phyloP scores from a whole-genome alignment of 2,797 vertebrate species.

The Gymnoscopelus microlampas region DNA sequence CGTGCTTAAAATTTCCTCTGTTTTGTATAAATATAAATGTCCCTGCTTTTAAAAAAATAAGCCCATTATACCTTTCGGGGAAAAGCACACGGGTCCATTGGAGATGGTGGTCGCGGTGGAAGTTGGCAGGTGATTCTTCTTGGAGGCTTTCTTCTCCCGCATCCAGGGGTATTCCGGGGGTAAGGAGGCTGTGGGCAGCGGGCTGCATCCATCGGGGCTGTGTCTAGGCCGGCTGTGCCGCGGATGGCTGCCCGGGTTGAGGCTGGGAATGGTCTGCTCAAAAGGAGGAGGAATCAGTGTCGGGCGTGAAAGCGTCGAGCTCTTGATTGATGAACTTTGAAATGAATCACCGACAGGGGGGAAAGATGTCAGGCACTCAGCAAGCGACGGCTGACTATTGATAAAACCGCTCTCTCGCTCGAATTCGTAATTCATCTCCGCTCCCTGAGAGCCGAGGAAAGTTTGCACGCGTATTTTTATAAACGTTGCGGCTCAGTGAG shows the following conservation, averaged over 20 bases:
- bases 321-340: conserved; percentile 99
- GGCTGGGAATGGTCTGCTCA: conserved; percentile 99
- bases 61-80: conserved; percentile 90
- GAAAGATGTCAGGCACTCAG: conserved; percentile 99
- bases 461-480: conserved; percentile 93
- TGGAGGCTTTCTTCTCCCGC: conserved; percentile 99
- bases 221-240: conserved; percentile 96
- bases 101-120: conserved; percentile 84
- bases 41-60: conserved; percentile 24
- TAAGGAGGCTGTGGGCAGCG: conserved; percentile 91
- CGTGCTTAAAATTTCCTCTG: background rate
- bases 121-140: conserved; percentile 89
- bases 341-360: conserved; percentile 99
- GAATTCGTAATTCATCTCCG: conserved; percentile 99
- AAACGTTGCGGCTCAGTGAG: conserved; percentile 88
- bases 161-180: conserved; percentile 99
- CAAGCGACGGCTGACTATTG: conserved; percentile 99
- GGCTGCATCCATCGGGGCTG: conserved; percentile 93
- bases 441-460: conserved; percentile 87
- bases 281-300: conserved; percentile 99
- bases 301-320: conserved; percentile 99
- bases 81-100: conserved; percentile 91
- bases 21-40: conserved; percentile 3
- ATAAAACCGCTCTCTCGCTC: conserved; percentile 99
- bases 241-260: conserved; percentile 97